Conservation (phyloP, 92 coral and sea anemone species). For the Porites divaricata region DNA sequence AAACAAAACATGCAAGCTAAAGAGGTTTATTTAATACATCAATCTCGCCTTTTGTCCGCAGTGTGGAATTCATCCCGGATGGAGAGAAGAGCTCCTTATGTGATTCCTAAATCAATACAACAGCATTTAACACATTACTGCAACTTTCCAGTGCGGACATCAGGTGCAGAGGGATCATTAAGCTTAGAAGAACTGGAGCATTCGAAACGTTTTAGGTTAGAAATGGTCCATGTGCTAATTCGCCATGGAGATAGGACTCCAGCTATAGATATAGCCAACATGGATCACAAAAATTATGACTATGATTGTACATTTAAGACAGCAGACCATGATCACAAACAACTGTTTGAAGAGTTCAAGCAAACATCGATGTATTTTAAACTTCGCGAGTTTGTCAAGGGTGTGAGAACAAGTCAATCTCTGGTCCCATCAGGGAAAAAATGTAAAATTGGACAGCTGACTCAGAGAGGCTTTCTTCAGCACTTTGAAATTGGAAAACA, state of each 20-base stretch:
- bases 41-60: not conserved
- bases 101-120: not conserved
- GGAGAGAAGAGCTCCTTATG: not conserved
- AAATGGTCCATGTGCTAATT: constrained; percentile 76
- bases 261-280: constrained; percentile 37
- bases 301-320: constrained; percentile 75
- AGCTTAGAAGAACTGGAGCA: constrained; percentile 31
- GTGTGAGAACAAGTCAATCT: constrained; percentile 20
- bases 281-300: constrained; percentile 53
- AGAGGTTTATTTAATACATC: no score
- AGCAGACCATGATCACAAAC: constrained; percentile 24
- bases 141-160: constrained; percentile 74
- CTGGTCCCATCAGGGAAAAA: constrained; percentile 22
- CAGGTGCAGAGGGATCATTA: constrained; percentile 71
- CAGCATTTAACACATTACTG: constrained; percentile 56
- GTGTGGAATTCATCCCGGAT: constrained; percentile 36
- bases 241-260: constrained; percentile 98
- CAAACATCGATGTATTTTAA: constrained; percentile 38
- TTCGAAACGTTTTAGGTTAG: constrained; percentile 50
- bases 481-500: constrained; percentile 81
- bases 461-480: constrained; percentile 81
- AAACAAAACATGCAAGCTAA: no score
- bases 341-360: constrained; percentile 62
- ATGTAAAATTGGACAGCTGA: constrained; percentile 82
- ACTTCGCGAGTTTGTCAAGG: constrained; percentile 29